Conservation (phyloP, 2,888 invertebrate genomes). For the Sycophila texana region DNA sequence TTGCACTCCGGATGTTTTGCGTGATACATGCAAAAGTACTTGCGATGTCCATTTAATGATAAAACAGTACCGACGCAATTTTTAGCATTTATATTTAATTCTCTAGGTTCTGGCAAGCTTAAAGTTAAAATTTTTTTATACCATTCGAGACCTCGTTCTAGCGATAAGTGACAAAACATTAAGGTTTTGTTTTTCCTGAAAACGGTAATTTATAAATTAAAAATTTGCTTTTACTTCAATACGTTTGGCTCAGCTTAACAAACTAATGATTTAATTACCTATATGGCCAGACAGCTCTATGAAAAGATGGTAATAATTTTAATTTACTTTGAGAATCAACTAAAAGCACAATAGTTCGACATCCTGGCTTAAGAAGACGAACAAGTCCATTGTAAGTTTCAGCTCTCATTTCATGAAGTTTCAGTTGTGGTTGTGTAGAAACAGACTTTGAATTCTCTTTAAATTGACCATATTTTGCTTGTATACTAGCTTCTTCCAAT, state of each 20-base stretch:
- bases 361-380: conserved; percentile 93
- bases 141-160: conserved; percentile 96
- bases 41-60: conserved; percentile 95
- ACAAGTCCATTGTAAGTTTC: conserved; percentile 98
- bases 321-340: conserved; percentile 92
- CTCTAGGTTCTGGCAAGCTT: conserved; percentile 88
- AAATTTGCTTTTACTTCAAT: neutral
- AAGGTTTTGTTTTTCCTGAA: conserved; percentile 92
- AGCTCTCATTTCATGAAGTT: conserved; percentile 92
- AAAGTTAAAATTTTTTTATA: conserved; percentile 92
- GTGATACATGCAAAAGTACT: conserved; percentile 99
- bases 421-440: conserved; percentile 80
- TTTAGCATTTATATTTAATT: conserved; percentile 93
- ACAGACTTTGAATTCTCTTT: conserved; percentile 76
- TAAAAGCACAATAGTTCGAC: conserved; percentile 92
- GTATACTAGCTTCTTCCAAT: conserved; percentile 79
- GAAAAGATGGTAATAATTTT: conserved; percentile 92
- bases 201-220: conserved; percentile 23
- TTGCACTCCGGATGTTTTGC: conserved; percentile 92
- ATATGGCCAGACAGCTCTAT: conserved; percentile 96
- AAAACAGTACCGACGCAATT: conserved; percentile 98
- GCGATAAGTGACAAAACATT: conserved; percentile 93
- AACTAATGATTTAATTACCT: conserved; percentile 79
- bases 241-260: too few relatives aligned
- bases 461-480: conserved; percentile 76